Evolutionary conservation across 2,797 vertebrate genomes (phyloP), one percentile per base, ranked within the genome.

Genomic region (Peromyscus eremicus): DNA sequence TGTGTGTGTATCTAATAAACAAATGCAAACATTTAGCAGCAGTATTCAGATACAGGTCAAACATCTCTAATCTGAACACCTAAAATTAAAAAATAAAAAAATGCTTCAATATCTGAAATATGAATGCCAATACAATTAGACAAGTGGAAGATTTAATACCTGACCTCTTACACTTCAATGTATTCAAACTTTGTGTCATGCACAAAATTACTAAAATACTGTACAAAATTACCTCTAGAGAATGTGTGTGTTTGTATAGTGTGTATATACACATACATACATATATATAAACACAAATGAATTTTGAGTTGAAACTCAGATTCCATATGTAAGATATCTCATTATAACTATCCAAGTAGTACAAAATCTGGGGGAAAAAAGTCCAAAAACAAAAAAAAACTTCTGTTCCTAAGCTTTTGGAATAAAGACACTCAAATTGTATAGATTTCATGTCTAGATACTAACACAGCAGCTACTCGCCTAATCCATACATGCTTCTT

Each of bases 391-490:
- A 14, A 37, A 68, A n/a, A 57, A 60, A 68, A 62, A 16, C 8
- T 55, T 43, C 34, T 84, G 14, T 21, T 29, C n/a, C 37, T 16
- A 84, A 68, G 9, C 14, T 57, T 82, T 73, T 57, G 10, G 17
- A 13, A 46, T 68, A 66, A 66, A 49, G 16, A 77, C 57, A 14
- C 9, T 57, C 21, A 76, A 29, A 34, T 71, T 57, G 8, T 66
- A 5, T 5, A 83, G 57, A 68, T 68, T 82, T 86, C 68, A 77
- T n/a, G 10, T 17, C 73, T 80, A 89, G 60, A 83, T 90, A 34
- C 57, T 76, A 92, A 91, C 89, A 80, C 14, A 86, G 12, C 21
- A 94, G 40, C 49, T 52, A 81, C 37, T 57, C 68, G 12, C 27
- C 32, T 70, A 88, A 29, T 84, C 2, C 1, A 80, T 66, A 43